Conservation (phyloP, 2,113 vertebrate species). For the Aptenodytes forsteri region DNA sequence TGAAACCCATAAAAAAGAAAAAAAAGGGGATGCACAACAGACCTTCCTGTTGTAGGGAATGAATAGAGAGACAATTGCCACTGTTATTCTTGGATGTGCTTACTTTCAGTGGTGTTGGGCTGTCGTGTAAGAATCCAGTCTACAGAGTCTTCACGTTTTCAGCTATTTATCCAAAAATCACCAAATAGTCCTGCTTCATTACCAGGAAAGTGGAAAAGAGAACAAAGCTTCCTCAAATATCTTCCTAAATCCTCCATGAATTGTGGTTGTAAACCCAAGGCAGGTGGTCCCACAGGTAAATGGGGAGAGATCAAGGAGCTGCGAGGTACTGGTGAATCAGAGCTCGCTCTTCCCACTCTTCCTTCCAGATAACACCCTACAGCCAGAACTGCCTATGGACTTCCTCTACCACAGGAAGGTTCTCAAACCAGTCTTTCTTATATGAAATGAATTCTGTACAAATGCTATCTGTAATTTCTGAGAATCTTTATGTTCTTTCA, state of each 20-base stretch:
- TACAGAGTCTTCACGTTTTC: neutral
- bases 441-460: neutral
- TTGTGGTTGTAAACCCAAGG: neutral
- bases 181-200: neutral
- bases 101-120: neutral
- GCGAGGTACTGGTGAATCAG: neutral
- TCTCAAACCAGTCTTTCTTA: neutral
- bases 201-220: neutral
- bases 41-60: neutral
- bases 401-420: neutral
- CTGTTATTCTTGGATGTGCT: neutral
- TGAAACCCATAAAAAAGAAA: neutral
- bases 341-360: neutral
- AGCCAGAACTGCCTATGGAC: neutral
- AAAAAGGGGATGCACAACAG: neutral
- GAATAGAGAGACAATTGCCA: neutral
- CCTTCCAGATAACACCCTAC: neutral
- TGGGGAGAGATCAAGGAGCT: neutral
- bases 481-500: neutral
- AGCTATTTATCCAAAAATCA: neutral
- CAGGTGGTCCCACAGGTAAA: neutral
- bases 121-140: neutral
- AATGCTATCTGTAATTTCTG: neutral
- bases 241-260: neutral
- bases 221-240: neutral